A percentile compares a stretch with the other conserved stretches of the same genome.
phyloP scores from a whole-genome alignment of 2,797 vertebrate species.

The Acanthurus lineatus region DNA sequence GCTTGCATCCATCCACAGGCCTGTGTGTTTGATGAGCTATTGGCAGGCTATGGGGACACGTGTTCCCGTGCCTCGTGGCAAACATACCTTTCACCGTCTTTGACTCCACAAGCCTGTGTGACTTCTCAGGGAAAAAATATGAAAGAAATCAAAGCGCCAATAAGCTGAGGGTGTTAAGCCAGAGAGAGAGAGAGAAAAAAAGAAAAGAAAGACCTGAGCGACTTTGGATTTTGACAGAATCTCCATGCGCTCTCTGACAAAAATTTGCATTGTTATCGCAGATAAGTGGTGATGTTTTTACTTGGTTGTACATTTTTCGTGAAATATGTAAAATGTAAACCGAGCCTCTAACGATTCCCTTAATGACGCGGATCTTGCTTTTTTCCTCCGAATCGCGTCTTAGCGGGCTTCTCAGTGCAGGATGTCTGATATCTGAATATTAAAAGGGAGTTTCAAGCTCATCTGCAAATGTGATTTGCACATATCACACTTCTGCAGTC shows the following conservation, averaged over 20 bases:
- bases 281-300: conserved; percentile 87
- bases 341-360: conserved; percentile 82
- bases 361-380: conserved; percentile 86
- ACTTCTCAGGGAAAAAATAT: conserved; percentile 74
- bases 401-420: conserved; percentile 84
- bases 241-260: conserved; percentile 79
- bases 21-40: conserved; percentile 83
- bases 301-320: conserved; percentile 85
- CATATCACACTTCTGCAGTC: conserved; percentile 89
- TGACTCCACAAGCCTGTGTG: conserved; percentile 77
- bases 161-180: conserved; percentile 82
- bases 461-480: conserved; percentile 91
- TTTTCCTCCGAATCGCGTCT: conserved; percentile 82
- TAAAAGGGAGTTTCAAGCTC: conserved; percentile 90
- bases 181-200: conserved; percentile 32
- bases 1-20: conserved; percentile 73
- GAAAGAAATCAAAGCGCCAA: conserved; percentile 81
- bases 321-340: conserved; percentile 88
- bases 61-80: conserved; percentile 83
- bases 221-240: conserved; percentile 86
- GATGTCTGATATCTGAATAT: conserved; percentile 89
- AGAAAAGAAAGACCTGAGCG: conserved; percentile 80
- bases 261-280: conserved; percentile 87
- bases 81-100: conserved; percentile 81
- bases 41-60: conserved; percentile 81